phyloP scores from a whole-genome alignment of 2,797 vertebrate species.

The Argentina silus region DNA sequence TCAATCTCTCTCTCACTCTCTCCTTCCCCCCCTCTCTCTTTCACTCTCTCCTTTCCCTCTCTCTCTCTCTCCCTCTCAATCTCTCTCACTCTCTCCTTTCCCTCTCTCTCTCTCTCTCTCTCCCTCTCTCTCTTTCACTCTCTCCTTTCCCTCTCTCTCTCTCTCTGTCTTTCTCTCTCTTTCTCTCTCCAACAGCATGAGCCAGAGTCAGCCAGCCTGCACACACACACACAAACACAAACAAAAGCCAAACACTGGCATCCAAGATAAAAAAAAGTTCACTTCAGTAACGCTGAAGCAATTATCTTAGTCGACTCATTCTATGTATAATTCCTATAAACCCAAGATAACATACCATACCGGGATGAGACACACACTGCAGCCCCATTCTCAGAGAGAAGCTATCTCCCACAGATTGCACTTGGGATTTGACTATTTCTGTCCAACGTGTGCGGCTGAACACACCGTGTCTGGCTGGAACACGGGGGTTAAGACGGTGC shows the following conservation, averaged over 20 bases:
- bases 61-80: neutral
- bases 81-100: constrained; percentile 5
- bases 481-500: neutral
- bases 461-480: constrained; percentile 46
- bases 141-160: neutral
- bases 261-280: constrained; percentile 39
- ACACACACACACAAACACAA: neutral
- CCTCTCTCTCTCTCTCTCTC: no score
- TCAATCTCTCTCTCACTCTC: neutral
- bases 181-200: neutral
- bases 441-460: constrained; percentile 54
- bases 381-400: constrained; percentile 56
- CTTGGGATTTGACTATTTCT: constrained; percentile 68
- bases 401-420: constrained; percentile 63
- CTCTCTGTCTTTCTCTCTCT: neutral
- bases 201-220: neutral
- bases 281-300: constrained; percentile 49
- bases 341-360: constrained; percentile 38
- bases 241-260: constrained; percentile 18
- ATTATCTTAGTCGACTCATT: constrained; percentile 46
- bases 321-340: constrained; percentile 41
- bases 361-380: constrained; percentile 44
- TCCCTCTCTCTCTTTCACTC: neutral
- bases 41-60: neutral
- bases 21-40: neutral